Conservation (phyloP, 2,113 vertebrate species). For the Balaeniceps rex region DNA sequence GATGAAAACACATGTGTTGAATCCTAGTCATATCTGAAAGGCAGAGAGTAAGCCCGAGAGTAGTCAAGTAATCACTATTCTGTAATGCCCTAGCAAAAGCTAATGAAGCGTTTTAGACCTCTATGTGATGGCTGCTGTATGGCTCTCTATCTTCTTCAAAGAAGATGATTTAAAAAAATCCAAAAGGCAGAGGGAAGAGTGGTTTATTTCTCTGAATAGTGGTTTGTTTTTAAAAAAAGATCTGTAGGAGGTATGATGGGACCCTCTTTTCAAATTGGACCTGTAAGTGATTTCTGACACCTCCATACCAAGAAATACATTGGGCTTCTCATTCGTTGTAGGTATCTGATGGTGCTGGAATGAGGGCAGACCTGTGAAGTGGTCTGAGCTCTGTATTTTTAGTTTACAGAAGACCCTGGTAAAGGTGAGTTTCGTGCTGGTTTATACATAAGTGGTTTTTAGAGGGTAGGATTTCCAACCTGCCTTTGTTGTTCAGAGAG, state of each 20-base stretch:
- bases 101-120: background rate
- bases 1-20: background rate
- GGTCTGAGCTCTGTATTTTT: background rate
- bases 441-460: background rate
- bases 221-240: fast-evolving
- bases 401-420: background rate
- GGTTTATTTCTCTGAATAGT: background rate
- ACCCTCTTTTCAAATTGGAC: background rate
- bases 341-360: background rate
- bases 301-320: background rate
- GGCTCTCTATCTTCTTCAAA: background rate
- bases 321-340: background rate
- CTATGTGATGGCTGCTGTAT: background rate
- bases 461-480: background rate
- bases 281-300: background rate
- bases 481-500: background rate
- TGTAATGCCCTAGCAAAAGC: background rate
- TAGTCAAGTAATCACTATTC: background rate
- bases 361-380: background rate
- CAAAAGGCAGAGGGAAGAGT: background rate
- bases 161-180: background rate
- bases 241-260: background rate
- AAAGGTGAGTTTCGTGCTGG: background rate
- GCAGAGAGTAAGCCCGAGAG: background rate
- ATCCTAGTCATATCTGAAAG: background rate